Percentiles rank a stretch among this genome's conserved stretches.
Evolutionary conservation across 2,888 invertebrate species (phyloP).

Genomic region (Ormyrus nitidulus): DNA sequence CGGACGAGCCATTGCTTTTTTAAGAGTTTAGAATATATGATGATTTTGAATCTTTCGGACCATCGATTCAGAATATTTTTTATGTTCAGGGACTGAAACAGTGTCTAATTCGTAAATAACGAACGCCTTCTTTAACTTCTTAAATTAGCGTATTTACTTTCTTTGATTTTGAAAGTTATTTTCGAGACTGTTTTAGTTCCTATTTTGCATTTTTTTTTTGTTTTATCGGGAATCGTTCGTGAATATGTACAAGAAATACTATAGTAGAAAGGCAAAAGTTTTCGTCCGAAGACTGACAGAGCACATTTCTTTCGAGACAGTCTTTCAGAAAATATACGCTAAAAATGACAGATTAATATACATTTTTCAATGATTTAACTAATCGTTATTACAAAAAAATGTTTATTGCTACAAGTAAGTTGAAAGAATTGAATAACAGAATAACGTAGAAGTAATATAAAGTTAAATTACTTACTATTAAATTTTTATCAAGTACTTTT

Average conservation of each 20-base stretch:
- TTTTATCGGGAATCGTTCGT: conserved; percentile 14
- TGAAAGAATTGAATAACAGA: too few species aligned
- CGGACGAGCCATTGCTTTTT: conserved; percentile 57
- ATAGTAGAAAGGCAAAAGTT: conserved; percentile 48
- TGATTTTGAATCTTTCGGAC: conserved; percentile 50
- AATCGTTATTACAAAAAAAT: too few species aligned
- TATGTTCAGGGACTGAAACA: conserved; percentile 21
- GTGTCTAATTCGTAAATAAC: conserved; percentile 5
- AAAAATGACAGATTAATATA: conserved; percentile 17
- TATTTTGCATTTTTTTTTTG: background rate
- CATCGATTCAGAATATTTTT: conserved; percentile 40
- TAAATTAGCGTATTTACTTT: background rate
- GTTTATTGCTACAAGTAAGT: too few species aligned
- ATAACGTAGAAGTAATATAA: too few species aligned
- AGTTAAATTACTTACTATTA: too few species aligned
- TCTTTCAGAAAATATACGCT: conserved; percentile 27
- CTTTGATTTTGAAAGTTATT: background rate
- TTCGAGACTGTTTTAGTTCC: conserved; percentile 23
- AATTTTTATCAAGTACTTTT: conserved; percentile 3
- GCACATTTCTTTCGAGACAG: conserved; percentile 45
- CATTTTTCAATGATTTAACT: background rate
- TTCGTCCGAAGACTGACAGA: conserved; percentile 43
- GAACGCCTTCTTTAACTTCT: background rate
- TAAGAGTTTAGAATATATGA: conserved; percentile 56
- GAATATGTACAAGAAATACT: conserved; percentile 48